Evolutionary conservation across 2,888 invertebrate genomes (phyloP), one percentile per base, ranked within the genome.

Genomic region (Halictus quadricinctus): DNA sequence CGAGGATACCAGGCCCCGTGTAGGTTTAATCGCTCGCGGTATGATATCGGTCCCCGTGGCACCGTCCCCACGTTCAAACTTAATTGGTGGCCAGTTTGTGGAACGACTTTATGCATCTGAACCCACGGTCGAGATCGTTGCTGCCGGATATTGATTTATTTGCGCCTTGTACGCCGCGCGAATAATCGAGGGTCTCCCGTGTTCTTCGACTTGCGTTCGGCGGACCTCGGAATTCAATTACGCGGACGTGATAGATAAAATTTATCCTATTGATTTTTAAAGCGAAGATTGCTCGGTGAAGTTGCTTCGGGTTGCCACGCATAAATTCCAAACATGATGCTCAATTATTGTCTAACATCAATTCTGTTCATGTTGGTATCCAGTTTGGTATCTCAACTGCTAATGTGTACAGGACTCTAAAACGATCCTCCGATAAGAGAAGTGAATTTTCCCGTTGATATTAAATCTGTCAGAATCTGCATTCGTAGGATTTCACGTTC

Each of bases 1-100:
- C 41, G 18, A 21, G 58, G 41, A 41, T 64, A 25, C 41, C 41
- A 21, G 29, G 48, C 29, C n/a, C n/a, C 36, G 54, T 76, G 69
- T 81, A 73, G 48, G 54, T 29, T 83, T 76, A 73, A 81, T 81
- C 76, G 72, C 66, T 72, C 36, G 25, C 15, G 41, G 50, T 54
- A 25, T 46, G 50, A 46, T 76, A 74, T 41, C 18, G 76, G 48
- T 36, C 29, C 29, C 10, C 21, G 15, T 12, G 70, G 43, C n/a
- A 70, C 12, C 41, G 64, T n/a, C 41, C 12, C 70, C 8, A 12
- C 70, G 70, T 70, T n/a, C 41, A 5, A 41, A 70, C 41, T 70
- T 41, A 70, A 70, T 43, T 43, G 70, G 70, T 43, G 70, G 36
- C 69, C 69, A 69, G 10, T 21, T 69, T 36, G 21, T 21, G 21